Evolutionary conservation across 1,140 invertebrate species (phyloP).

Genomic region (Hermatobates lingyangjiaoensis): DNA sequence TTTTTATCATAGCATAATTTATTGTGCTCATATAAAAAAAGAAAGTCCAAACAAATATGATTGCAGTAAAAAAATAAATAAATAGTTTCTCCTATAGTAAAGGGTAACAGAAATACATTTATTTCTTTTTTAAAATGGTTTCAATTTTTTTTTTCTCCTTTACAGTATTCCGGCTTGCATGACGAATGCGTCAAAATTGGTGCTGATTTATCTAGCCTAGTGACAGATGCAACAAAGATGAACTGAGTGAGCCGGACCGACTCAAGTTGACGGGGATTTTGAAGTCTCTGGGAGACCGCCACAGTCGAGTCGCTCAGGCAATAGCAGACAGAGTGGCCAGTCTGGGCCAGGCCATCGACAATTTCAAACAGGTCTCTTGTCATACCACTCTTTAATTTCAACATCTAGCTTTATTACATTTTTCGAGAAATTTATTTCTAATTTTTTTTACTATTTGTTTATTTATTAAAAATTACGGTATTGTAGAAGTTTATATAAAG

Average conservation of each 20-base stretch:
- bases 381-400: too few relatives aligned
- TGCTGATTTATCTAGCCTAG: constrained; percentile 48
- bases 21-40: too few relatives aligned
- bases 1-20: too few relatives aligned
- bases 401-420: too few relatives aligned
- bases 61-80: too few relatives aligned
- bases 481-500: too few relatives aligned
- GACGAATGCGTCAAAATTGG: constrained; percentile 50
- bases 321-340: constrained; percentile 54
- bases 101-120: too few relatives aligned
- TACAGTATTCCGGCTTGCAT: constrained; percentile 51
- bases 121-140: too few relatives aligned
- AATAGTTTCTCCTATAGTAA: too few relatives aligned
- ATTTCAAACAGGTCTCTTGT: constrained; percentile 57
- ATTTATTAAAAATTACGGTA: too few relatives aligned
- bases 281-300: constrained; percentile 53
- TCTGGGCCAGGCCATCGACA: constrained; percentile 51
- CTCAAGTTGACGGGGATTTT: constrained; percentile 58
- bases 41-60: too few relatives aligned
- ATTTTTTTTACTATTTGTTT: too few relatives aligned
- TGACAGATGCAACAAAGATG: constrained; percentile 59
- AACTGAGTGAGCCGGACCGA: constrained; percentile 67
- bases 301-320: constrained; percentile 45
- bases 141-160: constrained; percentile 14
- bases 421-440: not conserved